Base-by-base conservation (phyloP, 2,888 invertebrate genomes). In the Parthenolecanium corni region DNA sequence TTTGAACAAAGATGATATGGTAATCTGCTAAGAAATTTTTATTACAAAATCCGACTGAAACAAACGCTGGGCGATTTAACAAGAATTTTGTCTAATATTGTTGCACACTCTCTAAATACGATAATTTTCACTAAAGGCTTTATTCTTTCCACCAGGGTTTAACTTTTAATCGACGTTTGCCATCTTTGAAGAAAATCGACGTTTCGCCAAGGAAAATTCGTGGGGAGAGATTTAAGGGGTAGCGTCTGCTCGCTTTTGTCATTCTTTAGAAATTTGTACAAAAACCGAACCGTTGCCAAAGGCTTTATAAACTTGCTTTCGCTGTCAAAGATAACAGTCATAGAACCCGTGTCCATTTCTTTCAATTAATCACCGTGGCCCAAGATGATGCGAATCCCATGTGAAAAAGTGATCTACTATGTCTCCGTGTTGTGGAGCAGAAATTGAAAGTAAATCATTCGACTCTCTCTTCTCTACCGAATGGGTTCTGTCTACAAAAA, bases 391-490 rank as follows among this genome's bases (percentile, higher is more conserved):
- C 47, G 46, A 57, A 18, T 42, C 31, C 47, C 47, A 47, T 57
- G 42, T 57, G 57, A 57, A 46, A 57, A 57, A 57, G 44, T 25
- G 57, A 57, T 57, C 40, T 42, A 52, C 24, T 31, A 56, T 18
- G 18, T 14, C 36, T 31, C 4, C 53, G 36, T n/a, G 42, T 42
- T 54, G 38, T 44, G 25, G 25, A 25, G 46, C 25, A 21, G 11
- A 57, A 57, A 57, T 57, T 57, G 57, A 57, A 57, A 57, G 57
- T 57, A 57, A 57, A 57, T 57, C 57, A 57, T 57, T 44, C 57
- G 46, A n/a, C 18, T 57, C 46, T 57, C 46, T 23, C 20, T 47
- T 42, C 18, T 14, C 44, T 4, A 18, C 44, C 14, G 4, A 5
- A 42, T 14, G 18, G 44, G 4, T 18, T 14, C 16, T 42, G 44